Evolutionary conservation across 2,888 invertebrate genomes (phyloP), one percentile per base, ranked within the genome.

Genomic region (Teleiodes luculella): DNA sequence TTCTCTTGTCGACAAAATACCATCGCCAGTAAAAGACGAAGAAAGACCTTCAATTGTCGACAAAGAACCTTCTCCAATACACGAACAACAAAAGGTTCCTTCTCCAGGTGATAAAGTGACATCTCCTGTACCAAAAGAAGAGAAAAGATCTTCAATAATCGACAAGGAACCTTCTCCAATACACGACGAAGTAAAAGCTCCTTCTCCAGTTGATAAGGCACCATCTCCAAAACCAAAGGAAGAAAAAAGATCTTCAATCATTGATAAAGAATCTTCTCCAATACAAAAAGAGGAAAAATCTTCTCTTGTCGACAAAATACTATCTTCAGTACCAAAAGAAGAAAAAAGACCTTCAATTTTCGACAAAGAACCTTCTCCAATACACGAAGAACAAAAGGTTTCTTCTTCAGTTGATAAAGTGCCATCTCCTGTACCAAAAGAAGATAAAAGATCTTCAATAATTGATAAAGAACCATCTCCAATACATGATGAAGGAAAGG

Each of bases 391-490:
- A 18, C 11, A 48, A 20, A 36, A 56, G 43, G 30, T 2, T 16
- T 20, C 28, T 10, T 6, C 5, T 13, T 7, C 30, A 11, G 41
- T 30, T 16, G 31, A 30, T 1, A 51, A 51, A n/a, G 30, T 39
- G 8, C 51, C 39, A 2, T 37, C 39, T 14, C 37, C 37, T 13
- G 24, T 28, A n/a, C 14, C 18, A 13, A 6, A 24, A 36, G 49
- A 46, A 5, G 56, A 59, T n/a, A 57, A 49, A 7, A 30, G 18
- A n/a, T 6, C 24, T 4, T 24, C 24, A 4, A 3, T 6, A 24
- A 6, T 24, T 24, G 6, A 24, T 24, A 24, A 24, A 6, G 24
- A 3, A 6, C 24, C 24, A 24, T 24, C 24, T 24, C 24, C 24
- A 24, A 6, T 24, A 4, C 3, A 24, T 24, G 24, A 24, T 6